phyloP scores from a whole-genome alignment of 1,140 invertebrate species.

The Lamellibrachia luymesi region DNA sequence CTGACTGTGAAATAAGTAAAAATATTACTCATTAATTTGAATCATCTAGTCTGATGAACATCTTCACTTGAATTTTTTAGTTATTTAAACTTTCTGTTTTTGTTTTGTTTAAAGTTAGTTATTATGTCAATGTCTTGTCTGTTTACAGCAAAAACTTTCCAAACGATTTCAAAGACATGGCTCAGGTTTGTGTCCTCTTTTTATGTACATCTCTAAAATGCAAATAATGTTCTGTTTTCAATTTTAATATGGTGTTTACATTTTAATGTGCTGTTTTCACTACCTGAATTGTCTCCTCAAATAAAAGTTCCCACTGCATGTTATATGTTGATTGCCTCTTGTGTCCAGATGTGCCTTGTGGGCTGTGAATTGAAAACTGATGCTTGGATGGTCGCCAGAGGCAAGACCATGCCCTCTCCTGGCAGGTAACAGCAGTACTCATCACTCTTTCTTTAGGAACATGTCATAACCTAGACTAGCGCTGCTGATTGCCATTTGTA shows the following conservation, averaged over 20 bases:
- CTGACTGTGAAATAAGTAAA: too few relatives aligned
- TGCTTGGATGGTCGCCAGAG: slow-evolving; percentile 38
- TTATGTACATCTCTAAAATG: slow-evolving; percentile 6
- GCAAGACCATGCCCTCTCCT: slow-evolving; percentile 23
- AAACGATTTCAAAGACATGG: slow-evolving; percentile 26
- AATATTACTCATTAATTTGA: too few relatives aligned
- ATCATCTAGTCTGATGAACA: too few relatives aligned
- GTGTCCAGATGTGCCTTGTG: slow-evolving; percentile 31
- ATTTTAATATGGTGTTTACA: neutral
- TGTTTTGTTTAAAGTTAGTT: too few relatives aligned
- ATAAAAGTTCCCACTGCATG: neutral
- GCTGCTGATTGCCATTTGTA: too few relatives aligned
- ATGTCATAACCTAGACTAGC: too few relatives aligned
- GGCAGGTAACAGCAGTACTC: neutral
- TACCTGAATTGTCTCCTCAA: neutral
- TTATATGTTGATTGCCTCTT: neutral
- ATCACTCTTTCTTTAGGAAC: neutral
- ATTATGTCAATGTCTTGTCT: neutral
- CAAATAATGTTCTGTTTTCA: neutral
- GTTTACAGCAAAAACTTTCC: slow-evolving; percentile 26
- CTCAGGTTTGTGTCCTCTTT: slow-evolving; percentile 25
- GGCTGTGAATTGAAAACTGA: slow-evolving; percentile 46
- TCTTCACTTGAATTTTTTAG: too few relatives aligned
- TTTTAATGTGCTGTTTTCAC: too few relatives aligned
- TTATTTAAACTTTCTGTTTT: too few relatives aligned